Conservation (phyloP, 2,888 invertebrate species). For the Hoplodrina blanda region DNA sequence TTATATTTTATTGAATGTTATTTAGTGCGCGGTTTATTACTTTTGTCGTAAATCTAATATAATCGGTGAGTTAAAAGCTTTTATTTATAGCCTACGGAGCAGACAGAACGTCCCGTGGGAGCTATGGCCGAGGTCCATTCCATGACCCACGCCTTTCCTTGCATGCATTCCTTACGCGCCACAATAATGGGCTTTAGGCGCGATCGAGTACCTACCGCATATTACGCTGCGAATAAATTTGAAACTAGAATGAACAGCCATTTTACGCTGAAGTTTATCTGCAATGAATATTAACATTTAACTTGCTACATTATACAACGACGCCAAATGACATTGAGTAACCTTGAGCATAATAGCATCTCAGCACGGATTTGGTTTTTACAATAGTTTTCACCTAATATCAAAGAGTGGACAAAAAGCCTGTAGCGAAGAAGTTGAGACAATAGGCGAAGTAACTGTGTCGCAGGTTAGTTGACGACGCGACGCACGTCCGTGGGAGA, state of each 20-base stretch:
- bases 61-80: slow-evolving; percentile 74
- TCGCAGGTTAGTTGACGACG: slow-evolving; percentile 62
- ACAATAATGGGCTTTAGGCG: slow-evolving; percentile 53
- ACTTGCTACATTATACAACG: slow-evolving; percentile 11
- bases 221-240: slow-evolving; percentile 1
- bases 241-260: neutral
- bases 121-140: slow-evolving; percentile 59
- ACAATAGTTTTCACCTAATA: slow-evolving; percentile 79
- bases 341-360: slow-evolving; percentile 47
- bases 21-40: slow-evolving; percentile 60
- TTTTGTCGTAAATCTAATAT: slow-evolving; percentile 70
- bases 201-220: slow-evolving; percentile 43
- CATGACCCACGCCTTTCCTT: slow-evolving; percentile 42
- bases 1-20: slow-evolving; percentile 36
- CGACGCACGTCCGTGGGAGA: slow-evolving; percentile 58
- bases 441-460: slow-evolving; percentile 73
- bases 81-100: slow-evolving; percentile 71
- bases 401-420: slow-evolving; percentile 80
- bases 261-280: slow-evolving; percentile 11
- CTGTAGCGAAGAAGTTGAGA: slow-evolving; percentile 64
- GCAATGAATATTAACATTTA: neutral
- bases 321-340: slow-evolving; percentile 52
- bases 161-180: slow-evolving; percentile 50
- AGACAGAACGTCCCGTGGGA: slow-evolving; percentile 64
- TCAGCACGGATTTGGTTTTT: slow-evolving; percentile 69